Base-by-base conservation (phyloP, 37 sponge, comb jelly and placozoan genomes). In the Geodia barretti region DNA sequence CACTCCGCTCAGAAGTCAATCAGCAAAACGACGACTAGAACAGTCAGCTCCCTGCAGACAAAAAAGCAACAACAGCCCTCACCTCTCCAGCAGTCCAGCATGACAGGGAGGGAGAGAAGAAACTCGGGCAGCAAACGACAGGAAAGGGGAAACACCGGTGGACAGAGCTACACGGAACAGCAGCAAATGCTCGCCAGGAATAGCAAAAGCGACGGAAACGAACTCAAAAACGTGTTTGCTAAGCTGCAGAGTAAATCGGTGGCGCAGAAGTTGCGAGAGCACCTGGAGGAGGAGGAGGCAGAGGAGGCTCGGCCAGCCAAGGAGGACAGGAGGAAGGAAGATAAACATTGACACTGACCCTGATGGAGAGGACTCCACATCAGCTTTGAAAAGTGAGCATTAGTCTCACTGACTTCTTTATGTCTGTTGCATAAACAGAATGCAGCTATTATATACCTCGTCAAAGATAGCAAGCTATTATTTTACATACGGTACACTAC, bases 211-310 rank as follows among this genome's bases (percentile, higher is more conserved):
- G 72, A 72, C 1, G 26, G 41, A 2, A 72, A 72, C 25, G 72
- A 72, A 37, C 72, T 72, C 1, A 72, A 72, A 2, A 25, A 72
- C 5, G 72, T 72, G 25, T 72, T 72, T 40, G 42, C 40, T 40
- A 72, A 72, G 26, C 72, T 72, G 3, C 40, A 40, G 41, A 36
- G 20, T n/a, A 72, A 24, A n/a, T 35, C 72, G 40, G 42, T 24
- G 7, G 72, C 40, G 24, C 40, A 38, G 72, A 37, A 41, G 23
- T n/a, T 38, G 23, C 62, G 59, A 58, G 28, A 26, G 73, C 28
- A 70, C 32, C 30, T 70, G 4, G 40, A 70, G 11, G 39, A 70
- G 8, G 40, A 70, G 21, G 72, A 70, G 59, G 34, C 60, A 28
- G 20, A 54, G 62, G 7, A 23, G 32, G 4, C 36, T 4, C 4